Evolutionary conservation across 2,888 invertebrate genomes (phyloP).

Genomic region (Dilophus febrilis): DNA sequence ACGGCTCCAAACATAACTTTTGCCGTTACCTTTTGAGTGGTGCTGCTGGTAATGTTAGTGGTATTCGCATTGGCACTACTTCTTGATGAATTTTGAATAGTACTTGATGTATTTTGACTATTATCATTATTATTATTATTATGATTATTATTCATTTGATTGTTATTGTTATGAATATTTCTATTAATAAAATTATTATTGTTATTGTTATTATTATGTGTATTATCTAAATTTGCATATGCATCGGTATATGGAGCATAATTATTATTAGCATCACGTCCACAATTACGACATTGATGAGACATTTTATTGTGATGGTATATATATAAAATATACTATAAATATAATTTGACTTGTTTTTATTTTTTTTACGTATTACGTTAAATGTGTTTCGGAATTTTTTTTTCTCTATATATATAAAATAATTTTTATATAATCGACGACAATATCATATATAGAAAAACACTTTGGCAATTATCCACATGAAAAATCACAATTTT

Average conservation of each 20-base stretch:
- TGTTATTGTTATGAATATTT: neutral
- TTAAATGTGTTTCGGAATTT: too few relatives aligned
- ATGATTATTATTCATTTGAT: slow-evolving; percentile 2
- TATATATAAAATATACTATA: neutral
- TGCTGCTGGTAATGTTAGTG: slow-evolving; percentile 13
- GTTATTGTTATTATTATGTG: slow-evolving; percentile 1
- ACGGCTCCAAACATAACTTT: slow-evolving; percentile 58
- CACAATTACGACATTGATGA: slow-evolving; percentile 30
- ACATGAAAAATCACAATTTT: too few relatives aligned
- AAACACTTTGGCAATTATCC: neutral
- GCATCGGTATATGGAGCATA: slow-evolving; percentile 29
- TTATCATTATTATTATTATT: slow-evolving; percentile 2
- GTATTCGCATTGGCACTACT: neutral
- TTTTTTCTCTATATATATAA: too few relatives aligned
- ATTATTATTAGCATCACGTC: slow-evolving; percentile 31
- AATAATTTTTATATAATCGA: neutral
- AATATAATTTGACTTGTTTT: slow-evolving; percentile 9
- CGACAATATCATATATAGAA: neutral
- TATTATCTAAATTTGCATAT: slow-evolving; percentile 13
- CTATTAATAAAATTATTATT: neutral
- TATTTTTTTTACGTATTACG: slow-evolving; percentile 2
- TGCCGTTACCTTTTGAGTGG: slow-evolving; percentile 45
- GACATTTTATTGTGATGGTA: slow-evolving; percentile 19
- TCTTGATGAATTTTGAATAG: neutral
- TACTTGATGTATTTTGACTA: slow-evolving; percentile 11